phyloP scores from a whole-genome alignment of 2,113 vertebrate species.

The Xenus cinereus region DNA sequence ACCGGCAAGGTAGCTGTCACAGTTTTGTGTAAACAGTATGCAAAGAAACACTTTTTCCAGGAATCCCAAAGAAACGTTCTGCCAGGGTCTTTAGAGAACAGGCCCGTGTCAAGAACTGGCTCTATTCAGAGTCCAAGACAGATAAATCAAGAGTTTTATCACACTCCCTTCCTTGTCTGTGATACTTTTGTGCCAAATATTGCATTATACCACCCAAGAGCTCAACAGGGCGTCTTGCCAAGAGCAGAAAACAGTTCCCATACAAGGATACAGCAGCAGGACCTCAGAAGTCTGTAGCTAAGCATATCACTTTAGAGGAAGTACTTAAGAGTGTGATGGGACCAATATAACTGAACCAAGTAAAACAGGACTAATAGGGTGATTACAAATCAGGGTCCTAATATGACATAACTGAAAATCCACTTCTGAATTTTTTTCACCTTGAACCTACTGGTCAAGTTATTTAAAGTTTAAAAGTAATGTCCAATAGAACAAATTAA shows the following conservation, averaged over 20 bases:
- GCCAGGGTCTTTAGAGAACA: background rate
- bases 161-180: background rate
- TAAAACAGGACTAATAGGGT: background rate
- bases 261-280: background rate
- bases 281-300: background rate
- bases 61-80: background rate
- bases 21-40: background rate
- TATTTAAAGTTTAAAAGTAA: background rate
- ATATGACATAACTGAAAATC: background rate
- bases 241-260: background rate
- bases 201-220: background rate
- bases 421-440: background rate
- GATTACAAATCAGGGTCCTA: background rate
- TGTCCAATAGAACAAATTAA: background rate
- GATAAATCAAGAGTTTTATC: background rate
- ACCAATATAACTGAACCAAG: background rate
- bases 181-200: background rate
- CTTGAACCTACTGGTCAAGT: background rate
- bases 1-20: background rate
- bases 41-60: background rate
- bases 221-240: background rate
- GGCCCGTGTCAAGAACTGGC: background rate
- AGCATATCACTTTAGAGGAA: background rate
- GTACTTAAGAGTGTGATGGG: background rate
- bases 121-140: background rate